These are phyloP conservation scores for Suillia variegata DNA, from an alignment of 2,888 invertebrate species.

Conservation along the genomic window DNA sequence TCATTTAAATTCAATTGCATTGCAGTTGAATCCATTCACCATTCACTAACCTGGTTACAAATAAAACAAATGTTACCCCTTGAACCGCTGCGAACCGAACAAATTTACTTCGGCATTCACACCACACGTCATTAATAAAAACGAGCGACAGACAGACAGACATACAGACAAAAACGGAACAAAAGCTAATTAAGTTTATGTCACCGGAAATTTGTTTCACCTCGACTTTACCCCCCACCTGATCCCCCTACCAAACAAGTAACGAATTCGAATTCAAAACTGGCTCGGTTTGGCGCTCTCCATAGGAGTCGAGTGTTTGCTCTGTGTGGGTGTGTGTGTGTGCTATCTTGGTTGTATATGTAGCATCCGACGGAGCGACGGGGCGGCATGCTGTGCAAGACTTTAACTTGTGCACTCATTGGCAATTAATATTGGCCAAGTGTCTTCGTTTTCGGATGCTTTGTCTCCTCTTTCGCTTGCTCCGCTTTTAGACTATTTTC, in stretches of 20 bases:
- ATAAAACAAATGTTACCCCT: too few relatives aligned
- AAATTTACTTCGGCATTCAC: constrained; percentile 7
- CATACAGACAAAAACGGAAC: constrained; percentile 51
- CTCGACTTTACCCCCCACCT: too few relatives aligned
- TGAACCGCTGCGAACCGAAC: too few relatives aligned
- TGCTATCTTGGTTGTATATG: too few relatives aligned
- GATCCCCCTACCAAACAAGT: too few relatives aligned
- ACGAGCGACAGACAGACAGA: too few relatives aligned
- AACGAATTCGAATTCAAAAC: too few relatives aligned
- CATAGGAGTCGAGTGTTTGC: too few relatives aligned
- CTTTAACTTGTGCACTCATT: constrained; percentile 53
- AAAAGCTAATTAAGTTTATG: constrained; percentile 63
- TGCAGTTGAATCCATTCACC: background rate
- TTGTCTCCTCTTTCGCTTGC: constrained; percentile 18
- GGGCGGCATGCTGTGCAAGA: constrained; percentile 26
- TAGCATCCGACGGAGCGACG: background rate
- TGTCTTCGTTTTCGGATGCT: constrained; percentile 32
- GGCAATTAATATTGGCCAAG: constrained; percentile 54
- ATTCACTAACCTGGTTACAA: too few relatives aligned
- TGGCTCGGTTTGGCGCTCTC: too few relatives aligned
- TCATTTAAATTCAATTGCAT: background rate
- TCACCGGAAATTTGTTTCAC: constrained; percentile 62
- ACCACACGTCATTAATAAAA: constrained; percentile 39
- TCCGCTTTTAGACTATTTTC: too few relatives aligned
- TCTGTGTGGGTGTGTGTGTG: too few relatives aligned